A percentile compares a stretch with the other conserved stretches of the same genome.
Evolutionary conservation across 2,797 vertebrate species (phyloP).

Genomic region (Glyptemys insculpta): DNA sequence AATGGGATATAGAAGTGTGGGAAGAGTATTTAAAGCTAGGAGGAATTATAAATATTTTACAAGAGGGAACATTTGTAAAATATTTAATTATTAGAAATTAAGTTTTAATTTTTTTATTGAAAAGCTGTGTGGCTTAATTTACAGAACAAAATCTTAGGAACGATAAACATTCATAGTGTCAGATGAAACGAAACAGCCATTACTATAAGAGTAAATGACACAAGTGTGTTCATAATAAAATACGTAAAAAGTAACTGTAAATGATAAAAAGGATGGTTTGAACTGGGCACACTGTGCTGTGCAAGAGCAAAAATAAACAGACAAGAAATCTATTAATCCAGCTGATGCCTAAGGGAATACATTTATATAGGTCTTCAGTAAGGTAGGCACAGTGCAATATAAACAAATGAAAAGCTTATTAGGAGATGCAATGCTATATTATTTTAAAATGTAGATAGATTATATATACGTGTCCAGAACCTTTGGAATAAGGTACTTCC

Average conservation of each 20-base stretch:
- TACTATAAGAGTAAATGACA: background rate
- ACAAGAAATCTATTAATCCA: background rate
- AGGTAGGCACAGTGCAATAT: background rate
- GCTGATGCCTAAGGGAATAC: background rate
- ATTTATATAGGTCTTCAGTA: background rate
- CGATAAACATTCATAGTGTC: background rate
- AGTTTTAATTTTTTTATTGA: background rate
- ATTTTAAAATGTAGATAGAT: background rate
- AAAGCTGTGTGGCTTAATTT: background rate
- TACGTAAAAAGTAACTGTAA: background rate
- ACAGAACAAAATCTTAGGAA: background rate
- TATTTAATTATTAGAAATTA: background rate
- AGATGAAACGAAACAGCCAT: background rate
- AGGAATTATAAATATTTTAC: background rate
- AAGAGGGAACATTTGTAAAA: background rate
- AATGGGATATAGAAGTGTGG: background rate
- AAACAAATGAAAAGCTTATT: conserved; percentile 19
- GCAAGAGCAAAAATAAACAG: background rate
- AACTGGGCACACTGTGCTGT: background rate
- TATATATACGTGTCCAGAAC: background rate
- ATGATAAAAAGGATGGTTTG: background rate
- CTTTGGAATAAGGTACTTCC: background rate
- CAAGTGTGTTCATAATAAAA: background rate
- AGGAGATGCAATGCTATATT: background rate
- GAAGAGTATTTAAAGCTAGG: background rate